Conservation (phyloP, 2,888 invertebrate genomes). For the Scaptomyza cyrtandrae region DNA sequence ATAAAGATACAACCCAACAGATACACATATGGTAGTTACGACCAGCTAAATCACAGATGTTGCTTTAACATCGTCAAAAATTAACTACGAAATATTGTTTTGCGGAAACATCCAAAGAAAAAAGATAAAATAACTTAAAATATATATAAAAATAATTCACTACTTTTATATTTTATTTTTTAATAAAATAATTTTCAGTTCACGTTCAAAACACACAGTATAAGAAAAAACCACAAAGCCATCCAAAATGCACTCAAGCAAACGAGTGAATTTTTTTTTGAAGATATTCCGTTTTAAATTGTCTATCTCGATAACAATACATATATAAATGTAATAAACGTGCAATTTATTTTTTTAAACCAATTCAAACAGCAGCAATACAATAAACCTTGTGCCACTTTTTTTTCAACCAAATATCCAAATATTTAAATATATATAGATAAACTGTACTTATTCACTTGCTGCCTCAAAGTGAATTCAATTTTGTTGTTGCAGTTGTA, state of each 20-base stretch:
- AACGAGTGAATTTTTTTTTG: background rate
- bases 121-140: background rate
- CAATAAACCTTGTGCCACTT: background rate
- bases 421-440: background rate
- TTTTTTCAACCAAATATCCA: constrained; percentile 6
- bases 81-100: background rate
- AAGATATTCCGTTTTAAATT: background rate
- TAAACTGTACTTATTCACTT: background rate
- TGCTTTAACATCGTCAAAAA: constrained; percentile 9
- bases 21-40: constrained; percentile 68
- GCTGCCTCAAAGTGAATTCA: constrained; percentile 48
- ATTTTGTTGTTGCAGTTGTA: constrained; percentile 31
- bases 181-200: background rate
- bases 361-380: background rate
- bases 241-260: background rate
- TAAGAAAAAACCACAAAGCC: background rate
- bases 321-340: background rate
- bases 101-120: background rate
- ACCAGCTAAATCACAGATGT: constrained; percentile 19
- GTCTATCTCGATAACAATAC: background rate
- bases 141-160: background rate
- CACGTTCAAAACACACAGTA: background rate
- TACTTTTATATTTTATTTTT: too few species aligned
- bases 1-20: constrained; percentile 68
- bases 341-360: background rate